Evolutionary conservation across 2,797 vertebrate genomes (phyloP), one percentile per base, ranked within the genome.

Genomic region (Poeciliopsis gracilis): DNA sequence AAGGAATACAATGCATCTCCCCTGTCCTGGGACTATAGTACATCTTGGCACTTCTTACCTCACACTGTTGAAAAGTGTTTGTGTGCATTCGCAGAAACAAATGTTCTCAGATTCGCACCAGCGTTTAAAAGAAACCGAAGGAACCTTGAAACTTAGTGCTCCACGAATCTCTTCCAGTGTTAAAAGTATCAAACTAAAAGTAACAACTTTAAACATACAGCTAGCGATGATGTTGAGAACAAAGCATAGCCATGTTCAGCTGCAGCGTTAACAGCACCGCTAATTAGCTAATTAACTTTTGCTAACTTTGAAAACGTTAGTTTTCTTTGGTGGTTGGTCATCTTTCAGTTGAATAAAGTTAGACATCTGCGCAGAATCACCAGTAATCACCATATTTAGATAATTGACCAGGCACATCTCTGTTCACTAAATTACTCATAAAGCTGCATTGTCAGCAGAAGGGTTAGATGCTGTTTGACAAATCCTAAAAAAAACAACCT

Each of bases 391-490:
- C 38, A 69, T 69, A 41, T 43, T 12, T 43, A 43, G 66, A 43
- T 69, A 20, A 41, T 23, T 41, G 38, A 69, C 20, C 38, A 67
- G 63, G 38, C 25, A 2, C 11, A n/a, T 67, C 41, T 51, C 36
- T 78, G 28, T 49, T 63, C 23, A 69, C 23, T 41, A 38, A 33
- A 67, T 1, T 49, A 25, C 71, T 47, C 46, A 53, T 23, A 75
- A 36, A 72, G 28, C 12, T 41, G 30, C 57, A 57, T 28, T 4
- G 47, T 4, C 25, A 75, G 38, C 57, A 74, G 15, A n/a, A 23
- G 8, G 53, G 41, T 23, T 49, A 33, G 36, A 41, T 63, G 33
- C 53, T 70, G 33, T 78, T 49, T 36, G 41, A 41, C 5, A 86
- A 83, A 73, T 63, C 36, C 69, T 38, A 53, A 36, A 47, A 36